Evolutionary conservation across 92 coral and sea anemone species (phyloP).

Genomic region (Meandrina meandrites): DNA sequence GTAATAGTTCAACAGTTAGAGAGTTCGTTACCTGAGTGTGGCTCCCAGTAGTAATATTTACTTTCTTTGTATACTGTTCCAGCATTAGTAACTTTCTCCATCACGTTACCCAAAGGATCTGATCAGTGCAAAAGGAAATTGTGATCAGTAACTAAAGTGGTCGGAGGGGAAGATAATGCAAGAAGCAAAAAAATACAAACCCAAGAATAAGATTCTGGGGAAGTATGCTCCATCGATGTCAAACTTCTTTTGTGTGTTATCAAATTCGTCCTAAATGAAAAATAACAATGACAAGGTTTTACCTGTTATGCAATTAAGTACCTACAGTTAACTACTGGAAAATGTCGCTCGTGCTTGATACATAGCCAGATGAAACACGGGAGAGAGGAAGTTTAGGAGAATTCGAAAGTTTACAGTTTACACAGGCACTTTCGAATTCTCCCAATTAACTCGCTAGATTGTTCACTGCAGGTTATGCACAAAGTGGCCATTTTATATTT

Average conservation of each 20-base stretch:
- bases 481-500: no score
- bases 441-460: no score
- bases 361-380: no score
- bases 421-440: no score
- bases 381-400: no score
- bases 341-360: no score
- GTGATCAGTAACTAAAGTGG: not conserved
- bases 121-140: not conserved
- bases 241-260: conserved; percentile 70
- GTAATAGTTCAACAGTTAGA: no score
- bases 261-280: conserved; percentile 75
- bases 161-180: not conserved
- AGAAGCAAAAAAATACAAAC: conserved; percentile 48
- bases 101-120: conserved; percentile 91
- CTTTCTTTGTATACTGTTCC: conserved; percentile 84
- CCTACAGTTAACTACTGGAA: not conserved
- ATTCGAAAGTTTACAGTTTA: no score
- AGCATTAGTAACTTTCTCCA: conserved; percentile 73
- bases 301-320: not conserved
- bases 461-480: no score
- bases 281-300: not conserved
- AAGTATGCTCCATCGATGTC: conserved; percentile 93
- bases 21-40: conserved; percentile 15
- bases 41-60: conserved; percentile 94
- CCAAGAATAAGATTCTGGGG: conserved; percentile 83